Base-by-base conservation (phyloP, 2,888 invertebrate genomes). In the Mycalesis mineus region DNA sequence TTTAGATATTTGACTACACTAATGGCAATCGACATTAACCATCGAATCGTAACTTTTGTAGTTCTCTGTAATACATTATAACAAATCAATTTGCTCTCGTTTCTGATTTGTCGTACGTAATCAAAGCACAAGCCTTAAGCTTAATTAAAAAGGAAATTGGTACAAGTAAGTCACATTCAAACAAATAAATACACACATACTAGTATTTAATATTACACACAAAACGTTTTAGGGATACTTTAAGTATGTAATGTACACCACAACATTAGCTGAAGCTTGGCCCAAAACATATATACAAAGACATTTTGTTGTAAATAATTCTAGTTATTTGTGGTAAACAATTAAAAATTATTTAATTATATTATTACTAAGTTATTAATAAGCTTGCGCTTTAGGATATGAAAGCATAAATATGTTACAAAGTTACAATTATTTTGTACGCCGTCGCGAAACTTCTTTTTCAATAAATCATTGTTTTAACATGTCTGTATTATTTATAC, bases 381-480 rank as follows among this genome's bases (percentile, higher is more conserved):
- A 36, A 15, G 37, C 67, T 69, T 57, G 65, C 63, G 69, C 68
- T 72, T 65, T 69, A 31, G 44, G 31, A 3, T 13, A n/a, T 15
- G 22, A 15, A 31, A 42, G 47, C 52, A 33, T 13, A 6, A 36
- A 14, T n/a, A 40, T 55, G 42, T 55, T 49, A 42, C n/a, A 14
- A 31, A 44, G 7, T 42, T 36, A 33, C 36, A 45, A 29, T 28
- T 72, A 70, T 69, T 75, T 76, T 73, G 51, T 74, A 74, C 70
- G 77, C 80, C 70, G 41, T 37, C n/a, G 54, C 50, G 50, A 40
- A 31, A 44, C 13, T 44, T 45, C 44, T 48, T 75, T 72, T 75
- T 68, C 71, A 83, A 80, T 83, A 82, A 84, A 84, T 73, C 74
- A 79, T 75, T 72, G 72, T 72, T 71, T 74, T 73, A 37, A 44